A percentile compares a stretch with the other conserved stretches of the same genome.
phyloP scores from a whole-genome alignment of 2,888 invertebrate genomes.

The Apocheima hispidaria region DNA sequence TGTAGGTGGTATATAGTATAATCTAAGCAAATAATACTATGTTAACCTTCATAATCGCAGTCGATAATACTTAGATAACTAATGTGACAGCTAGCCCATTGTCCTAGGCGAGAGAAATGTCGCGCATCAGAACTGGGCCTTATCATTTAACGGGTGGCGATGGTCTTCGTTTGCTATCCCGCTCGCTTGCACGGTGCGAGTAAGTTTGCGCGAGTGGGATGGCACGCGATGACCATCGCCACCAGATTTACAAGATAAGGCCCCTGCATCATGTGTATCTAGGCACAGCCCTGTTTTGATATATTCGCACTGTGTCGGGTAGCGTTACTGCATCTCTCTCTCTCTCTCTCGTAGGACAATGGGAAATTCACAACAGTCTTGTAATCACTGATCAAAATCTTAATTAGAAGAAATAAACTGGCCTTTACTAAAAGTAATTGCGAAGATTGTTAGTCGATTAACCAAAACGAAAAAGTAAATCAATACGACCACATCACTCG shows the following conservation, averaged over 20 bases:
- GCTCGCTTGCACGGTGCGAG: no score
- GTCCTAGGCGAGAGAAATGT: background rate
- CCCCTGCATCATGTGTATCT: no score
- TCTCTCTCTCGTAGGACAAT: background rate
- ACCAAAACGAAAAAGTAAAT: background rate
- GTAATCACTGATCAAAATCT: background rate
- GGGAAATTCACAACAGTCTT: background rate
- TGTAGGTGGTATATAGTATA: background rate
- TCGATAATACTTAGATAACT: conserved; percentile 4
- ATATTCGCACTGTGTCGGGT: no score
- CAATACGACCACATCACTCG: background rate
- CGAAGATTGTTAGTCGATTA: background rate
- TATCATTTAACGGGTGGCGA: no score
- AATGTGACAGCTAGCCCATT: background rate
- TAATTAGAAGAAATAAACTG: background rate
- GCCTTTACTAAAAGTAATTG: no score
- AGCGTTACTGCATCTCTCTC: background rate
- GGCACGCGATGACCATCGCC: no score
- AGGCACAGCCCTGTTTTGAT: no score
- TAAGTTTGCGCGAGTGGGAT: no score
- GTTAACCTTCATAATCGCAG: background rate
- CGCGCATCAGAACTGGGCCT: background rate
- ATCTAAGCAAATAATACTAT: conserved; percentile 2
- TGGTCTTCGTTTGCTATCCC: no score
- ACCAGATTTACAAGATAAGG: no score